Conservation (phyloP, 1,140 invertebrate species). For the Drosophila azteca region DNA sequence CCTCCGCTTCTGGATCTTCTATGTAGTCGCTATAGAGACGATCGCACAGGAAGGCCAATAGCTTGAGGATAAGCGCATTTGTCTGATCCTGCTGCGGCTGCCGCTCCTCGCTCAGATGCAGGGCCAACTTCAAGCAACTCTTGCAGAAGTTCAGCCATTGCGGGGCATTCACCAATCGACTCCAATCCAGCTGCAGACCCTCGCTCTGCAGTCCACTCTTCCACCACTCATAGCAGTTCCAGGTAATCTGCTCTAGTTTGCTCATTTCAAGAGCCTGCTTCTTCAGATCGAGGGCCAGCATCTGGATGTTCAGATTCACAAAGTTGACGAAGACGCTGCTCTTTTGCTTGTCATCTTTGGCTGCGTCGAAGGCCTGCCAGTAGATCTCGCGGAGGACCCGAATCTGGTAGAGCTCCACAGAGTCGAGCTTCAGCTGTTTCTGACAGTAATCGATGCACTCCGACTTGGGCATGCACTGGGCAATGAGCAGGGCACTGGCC, state of each 20-base stretch:
- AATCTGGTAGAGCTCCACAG: slow-evolving; percentile 85
- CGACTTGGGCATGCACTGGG: slow-evolving; percentile 85
- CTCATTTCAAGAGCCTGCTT: slow-evolving; percentile 77
- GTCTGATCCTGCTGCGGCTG: slow-evolving; percentile 62
- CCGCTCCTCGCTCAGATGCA: slow-evolving; percentile 85
- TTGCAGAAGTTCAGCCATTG: slow-evolving; percentile 88
- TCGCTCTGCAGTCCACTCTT: slow-evolving; percentile 46
- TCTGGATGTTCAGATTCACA: slow-evolving; percentile 85
- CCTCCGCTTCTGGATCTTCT: slow-evolving; percentile 5
- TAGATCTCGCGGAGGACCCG: slow-evolving; percentile 85
- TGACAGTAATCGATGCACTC: slow-evolving; percentile 85
- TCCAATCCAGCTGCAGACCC: slow-evolving; percentile 72
- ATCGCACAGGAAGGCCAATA: slow-evolving; percentile 86
- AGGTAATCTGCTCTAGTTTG: slow-evolving; percentile 63
- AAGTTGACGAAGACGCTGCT: slow-evolving; percentile 85
- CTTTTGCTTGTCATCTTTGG: slow-evolving; percentile 72
- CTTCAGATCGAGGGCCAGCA: slow-evolving; percentile 85
- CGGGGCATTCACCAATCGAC: slow-evolving; percentile 84
- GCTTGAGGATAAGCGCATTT: slow-evolving; percentile 84
- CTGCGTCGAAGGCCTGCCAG: slow-evolving; percentile 81
- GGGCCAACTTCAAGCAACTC: slow-evolving; percentile 86
- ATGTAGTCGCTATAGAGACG: slow-evolving; percentile 84
- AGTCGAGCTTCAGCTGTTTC: slow-evolving; percentile 86
- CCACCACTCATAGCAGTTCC: slow-evolving; percentile 75
- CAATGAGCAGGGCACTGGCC: slow-evolving; percentile 85